Conservation (phyloP, 2,888 invertebrate species). For the Heteropelma amictum region DNA sequence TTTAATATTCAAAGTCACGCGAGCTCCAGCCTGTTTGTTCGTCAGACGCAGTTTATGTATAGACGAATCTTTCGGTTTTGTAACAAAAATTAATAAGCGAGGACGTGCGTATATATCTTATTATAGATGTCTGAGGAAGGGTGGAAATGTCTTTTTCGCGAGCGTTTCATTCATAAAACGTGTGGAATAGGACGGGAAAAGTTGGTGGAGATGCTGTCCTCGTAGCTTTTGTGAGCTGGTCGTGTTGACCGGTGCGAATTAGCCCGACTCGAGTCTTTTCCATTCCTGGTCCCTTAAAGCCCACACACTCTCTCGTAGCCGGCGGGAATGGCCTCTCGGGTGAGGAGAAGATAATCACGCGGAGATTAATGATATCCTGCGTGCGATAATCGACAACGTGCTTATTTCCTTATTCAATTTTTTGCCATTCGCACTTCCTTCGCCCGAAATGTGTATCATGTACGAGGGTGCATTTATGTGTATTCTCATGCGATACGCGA, state of each 20-base stretch:
- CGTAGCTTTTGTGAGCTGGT: slow-evolving; percentile 58
- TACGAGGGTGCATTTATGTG: no score
- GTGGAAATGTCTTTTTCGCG: slow-evolving; percentile 39
- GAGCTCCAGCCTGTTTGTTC: not conserved
- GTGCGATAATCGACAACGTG: no score
- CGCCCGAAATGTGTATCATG: no score
- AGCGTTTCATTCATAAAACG: slow-evolving; percentile 55
- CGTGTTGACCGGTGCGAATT: slow-evolving; percentile 65
- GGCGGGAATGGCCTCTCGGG: slow-evolving; percentile 47
- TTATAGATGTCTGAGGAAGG: slow-evolving; percentile 7
- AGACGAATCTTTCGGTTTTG: no score
- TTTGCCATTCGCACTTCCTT: no score
- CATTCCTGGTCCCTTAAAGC: slow-evolving; percentile 33
- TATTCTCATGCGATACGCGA: no score
- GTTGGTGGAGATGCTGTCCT: not conserved
- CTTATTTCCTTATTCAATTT: no score
- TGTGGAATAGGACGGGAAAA: not conserved
- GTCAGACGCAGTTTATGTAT: not conserved
- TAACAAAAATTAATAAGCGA: not conserved
- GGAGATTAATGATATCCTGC: slow-evolving; percentile 54
- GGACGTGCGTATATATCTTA: slow-evolving; percentile 12
- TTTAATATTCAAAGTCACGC: not conserved
- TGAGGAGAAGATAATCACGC: slow-evolving; percentile 55
- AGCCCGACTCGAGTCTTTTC: slow-evolving; percentile 50
- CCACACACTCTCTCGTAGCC: slow-evolving; percentile 49